Percentiles rank a stretch among this genome's conserved stretches.
These are phyloP conservation scores for Carabus problematicus DNA, from an alignment of 2,888 invertebrate species.

Conservation along the genomic window DNA sequence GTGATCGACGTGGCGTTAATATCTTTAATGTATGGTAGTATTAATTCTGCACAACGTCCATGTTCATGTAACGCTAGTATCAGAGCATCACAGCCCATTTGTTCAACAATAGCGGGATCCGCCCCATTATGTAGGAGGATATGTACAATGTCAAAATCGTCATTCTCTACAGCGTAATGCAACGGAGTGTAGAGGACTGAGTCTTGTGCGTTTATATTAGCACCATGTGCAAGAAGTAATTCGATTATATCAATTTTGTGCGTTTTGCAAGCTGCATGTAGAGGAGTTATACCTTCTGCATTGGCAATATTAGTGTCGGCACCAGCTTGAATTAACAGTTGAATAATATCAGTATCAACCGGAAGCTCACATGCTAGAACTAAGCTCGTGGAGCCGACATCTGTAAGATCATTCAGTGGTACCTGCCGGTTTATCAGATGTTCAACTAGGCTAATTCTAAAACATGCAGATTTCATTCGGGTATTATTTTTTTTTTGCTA, in stretches of 20 bases:
- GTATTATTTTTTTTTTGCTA: background rate
- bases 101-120: constrained; percentile 19
- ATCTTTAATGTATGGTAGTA: constrained; percentile 24
- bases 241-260: constrained; percentile 20
- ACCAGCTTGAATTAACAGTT: constrained; percentile 20
- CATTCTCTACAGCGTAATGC: constrained; percentile 28
- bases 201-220: constrained; percentile 29
- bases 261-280: constrained; percentile 23
- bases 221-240: constrained; percentile 16
- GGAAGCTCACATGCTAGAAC: constrained; percentile 7
- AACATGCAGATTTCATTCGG: background rate
- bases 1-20: constrained; percentile 6
- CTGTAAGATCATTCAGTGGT: constrained; percentile 13
- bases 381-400: constrained; percentile 12
- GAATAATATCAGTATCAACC: constrained; percentile 8
- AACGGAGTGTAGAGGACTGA: constrained; percentile 14
- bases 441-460: background rate
- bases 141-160: constrained; percentile 22
- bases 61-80: constrained; percentile 25
- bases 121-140: constrained; percentile 11
- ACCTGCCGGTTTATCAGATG: constrained; percentile 2
- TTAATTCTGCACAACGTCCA: constrained; percentile 12
- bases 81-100: constrained; percentile 21
- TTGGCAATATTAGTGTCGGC: constrained; percentile 19
- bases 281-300: constrained; percentile 1